A percentile compares a stretch with the other conserved stretches of the same genome.
Evolutionary conservation across 2,113 vertebrate genomes (phyloP).

Genomic region (Erinaceus europaeus): DNA sequence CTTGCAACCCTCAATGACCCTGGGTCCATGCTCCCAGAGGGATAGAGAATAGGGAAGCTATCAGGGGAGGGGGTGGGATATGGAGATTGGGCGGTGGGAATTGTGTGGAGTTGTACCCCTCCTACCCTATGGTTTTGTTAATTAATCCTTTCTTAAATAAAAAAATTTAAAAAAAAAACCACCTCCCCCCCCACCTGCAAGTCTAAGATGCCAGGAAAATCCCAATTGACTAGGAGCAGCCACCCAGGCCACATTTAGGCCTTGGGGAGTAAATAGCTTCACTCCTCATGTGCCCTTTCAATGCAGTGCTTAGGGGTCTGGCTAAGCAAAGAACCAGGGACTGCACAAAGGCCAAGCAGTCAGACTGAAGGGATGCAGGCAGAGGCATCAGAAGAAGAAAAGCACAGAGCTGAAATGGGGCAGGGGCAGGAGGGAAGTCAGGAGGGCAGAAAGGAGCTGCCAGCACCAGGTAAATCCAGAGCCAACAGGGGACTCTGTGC

Average conservation of each 20-base stretch:
- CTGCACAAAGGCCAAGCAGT: neutral
- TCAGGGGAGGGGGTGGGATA: no score
- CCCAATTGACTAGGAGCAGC: no score
- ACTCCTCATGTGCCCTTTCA: neutral
- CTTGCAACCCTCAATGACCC: no score
- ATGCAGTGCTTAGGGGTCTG: neutral
- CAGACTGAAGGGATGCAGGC: neutral
- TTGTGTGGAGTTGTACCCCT: no score
- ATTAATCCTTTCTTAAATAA: no score
- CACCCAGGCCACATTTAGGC: no score
- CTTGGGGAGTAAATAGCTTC: neutral
- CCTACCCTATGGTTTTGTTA: no score
- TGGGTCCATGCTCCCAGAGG: no score
- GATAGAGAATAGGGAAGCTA: no score
- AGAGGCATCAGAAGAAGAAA: neutral
- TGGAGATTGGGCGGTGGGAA: no score
- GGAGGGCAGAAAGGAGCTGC: neutral
- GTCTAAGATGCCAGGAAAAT: neutral
- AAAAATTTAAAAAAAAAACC: no score
- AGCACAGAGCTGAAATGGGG: conserved; percentile 34
- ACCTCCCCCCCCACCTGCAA: no score
- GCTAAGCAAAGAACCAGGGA: neutral
- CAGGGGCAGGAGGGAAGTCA: neutral
- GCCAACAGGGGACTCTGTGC: conserved; percentile 6
- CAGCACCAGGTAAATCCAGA: neutral